These are phyloP conservation scores for Entelurus aequoreus DNA, from an alignment of 2,113 vertebrate genomes.

Conservation along the genomic window DNA sequence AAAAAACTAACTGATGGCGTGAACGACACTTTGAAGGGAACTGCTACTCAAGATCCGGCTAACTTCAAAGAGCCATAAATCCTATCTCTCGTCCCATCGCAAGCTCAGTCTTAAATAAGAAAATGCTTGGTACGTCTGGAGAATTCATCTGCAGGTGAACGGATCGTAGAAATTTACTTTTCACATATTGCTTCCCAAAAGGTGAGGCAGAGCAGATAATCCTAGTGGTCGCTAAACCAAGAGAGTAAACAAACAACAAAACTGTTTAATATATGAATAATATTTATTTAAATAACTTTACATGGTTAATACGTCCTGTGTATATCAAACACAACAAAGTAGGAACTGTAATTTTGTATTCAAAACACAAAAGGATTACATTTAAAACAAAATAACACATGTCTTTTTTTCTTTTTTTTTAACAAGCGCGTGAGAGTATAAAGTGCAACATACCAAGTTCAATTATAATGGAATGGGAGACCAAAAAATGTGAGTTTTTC, in stretches of 20 bases:
- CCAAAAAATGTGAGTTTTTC: constrained; percentile 32
- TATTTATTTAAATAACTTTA: constrained; percentile 60
- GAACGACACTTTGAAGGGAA: too few relatives aligned
- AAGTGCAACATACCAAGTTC: constrained; percentile 55
- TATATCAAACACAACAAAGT: constrained; percentile 52
- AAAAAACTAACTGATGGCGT: too few relatives aligned
- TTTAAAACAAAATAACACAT: not conserved
- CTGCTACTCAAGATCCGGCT: too few relatives aligned
- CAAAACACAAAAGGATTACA: constrained; percentile 40
- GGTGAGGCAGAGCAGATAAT: not conserved
- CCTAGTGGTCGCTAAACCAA: not conserved
- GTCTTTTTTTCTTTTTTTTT: constrained; percentile 20
- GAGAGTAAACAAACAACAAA: constrained; percentile 24
- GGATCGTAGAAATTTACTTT: constrained; percentile 40
- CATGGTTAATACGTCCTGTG: constrained; percentile 36
- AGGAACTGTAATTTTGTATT: constrained; percentile 26
- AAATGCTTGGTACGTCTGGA: constrained; percentile 49
- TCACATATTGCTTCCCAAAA: constrained; percentile 27
- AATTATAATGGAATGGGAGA: constrained; percentile 34
- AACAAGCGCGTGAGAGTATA: constrained; percentile 42
- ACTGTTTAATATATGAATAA: constrained; percentile 33
- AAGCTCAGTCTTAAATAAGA: not conserved
- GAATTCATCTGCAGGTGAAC: constrained; percentile 37
- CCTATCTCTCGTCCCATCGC: too few relatives aligned
- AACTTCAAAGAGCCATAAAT: too few relatives aligned